phyloP scores from a whole-genome alignment of 2,113 vertebrate genomes.

The Caretta caretta region DNA sequence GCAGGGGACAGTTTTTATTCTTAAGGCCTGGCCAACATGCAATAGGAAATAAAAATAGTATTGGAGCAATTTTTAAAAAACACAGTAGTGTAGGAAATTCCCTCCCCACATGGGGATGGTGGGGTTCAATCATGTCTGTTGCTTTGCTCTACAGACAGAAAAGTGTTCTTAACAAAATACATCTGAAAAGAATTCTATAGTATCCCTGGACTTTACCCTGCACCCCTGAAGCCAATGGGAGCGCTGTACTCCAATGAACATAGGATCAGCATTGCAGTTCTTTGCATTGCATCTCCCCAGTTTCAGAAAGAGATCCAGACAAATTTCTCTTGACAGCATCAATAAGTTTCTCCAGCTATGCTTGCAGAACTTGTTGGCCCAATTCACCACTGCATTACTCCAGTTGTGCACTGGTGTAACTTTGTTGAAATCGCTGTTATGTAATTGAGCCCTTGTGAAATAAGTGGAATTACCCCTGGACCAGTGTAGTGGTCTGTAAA shows the following conservation, averaged over 20 bases:
- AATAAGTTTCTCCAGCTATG: background rate
- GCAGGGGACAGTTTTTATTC: background rate
- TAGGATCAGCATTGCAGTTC: background rate
- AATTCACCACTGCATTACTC: background rate
- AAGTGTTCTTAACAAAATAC: constrained; percentile 4
- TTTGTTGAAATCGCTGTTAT: background rate
- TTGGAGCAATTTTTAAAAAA: background rate
- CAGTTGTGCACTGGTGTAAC: rapidly evolving
- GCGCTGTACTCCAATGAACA: background rate
- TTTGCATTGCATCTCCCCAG: background rate
- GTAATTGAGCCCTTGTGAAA: background rate
- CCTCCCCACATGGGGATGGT: background rate
- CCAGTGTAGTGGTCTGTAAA: rapidly evolving
- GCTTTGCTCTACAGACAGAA: background rate
- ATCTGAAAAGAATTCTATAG: constrained; percentile 16
- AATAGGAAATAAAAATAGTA: background rate
- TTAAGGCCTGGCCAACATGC: background rate
- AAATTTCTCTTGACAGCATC: background rate
- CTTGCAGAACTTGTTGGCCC: background rate
- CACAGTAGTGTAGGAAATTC: background rate
- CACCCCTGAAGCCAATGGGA: constrained; percentile 8
- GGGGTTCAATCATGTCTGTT: background rate
- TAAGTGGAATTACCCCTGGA: rapidly evolving
- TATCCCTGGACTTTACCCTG: background rate
- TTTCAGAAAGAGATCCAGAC: background rate